phyloP scores from a whole-genome alignment of 2,113 vertebrate species.

The Nerophis ophidion region DNA sequence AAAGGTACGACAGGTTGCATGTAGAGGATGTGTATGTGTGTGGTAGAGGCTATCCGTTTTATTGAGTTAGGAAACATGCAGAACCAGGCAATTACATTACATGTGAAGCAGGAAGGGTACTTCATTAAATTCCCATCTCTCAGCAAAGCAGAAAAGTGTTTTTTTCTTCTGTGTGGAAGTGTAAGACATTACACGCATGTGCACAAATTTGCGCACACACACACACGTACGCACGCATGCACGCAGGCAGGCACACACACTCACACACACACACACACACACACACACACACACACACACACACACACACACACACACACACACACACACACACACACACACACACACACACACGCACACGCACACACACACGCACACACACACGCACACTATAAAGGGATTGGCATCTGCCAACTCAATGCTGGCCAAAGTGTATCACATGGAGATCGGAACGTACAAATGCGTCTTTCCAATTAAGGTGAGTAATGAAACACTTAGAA shows the following conservation, averaged over 20 bases:
- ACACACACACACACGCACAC: too few relatives aligned
- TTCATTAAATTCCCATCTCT: constrained; percentile 10
- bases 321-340: too few relatives aligned
- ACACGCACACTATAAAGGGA: too few relatives aligned
- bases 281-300: too few relatives aligned
- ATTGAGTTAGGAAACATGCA: constrained; percentile 63
- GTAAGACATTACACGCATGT: neutral
- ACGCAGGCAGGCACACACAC: neutral
- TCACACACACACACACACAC: constrained; percentile 1
- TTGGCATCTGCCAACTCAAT: too few relatives aligned
- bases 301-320: too few relatives aligned
- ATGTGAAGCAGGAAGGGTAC: constrained; percentile 28
- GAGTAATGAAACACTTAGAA: too few relatives aligned
- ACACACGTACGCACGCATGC: too few relatives aligned
- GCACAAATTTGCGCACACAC: constrained; percentile 2
- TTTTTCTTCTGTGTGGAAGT: constrained; percentile 9
- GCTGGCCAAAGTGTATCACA: too few relatives aligned
- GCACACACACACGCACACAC: constrained; percentile 5
- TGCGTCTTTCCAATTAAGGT: too few relatives aligned
- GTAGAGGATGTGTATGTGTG: constrained; percentile 26
- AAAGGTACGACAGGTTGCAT: constrained; percentile 34
- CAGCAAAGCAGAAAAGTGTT: constrained; percentile 16
- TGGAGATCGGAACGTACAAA: too few relatives aligned
- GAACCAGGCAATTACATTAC: constrained; percentile 66
- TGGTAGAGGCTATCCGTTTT: constrained; percentile 43